Evolutionary conservation across 2,113 vertebrate species (phyloP).

Genomic region (Miniopterus natalensis): DNA sequence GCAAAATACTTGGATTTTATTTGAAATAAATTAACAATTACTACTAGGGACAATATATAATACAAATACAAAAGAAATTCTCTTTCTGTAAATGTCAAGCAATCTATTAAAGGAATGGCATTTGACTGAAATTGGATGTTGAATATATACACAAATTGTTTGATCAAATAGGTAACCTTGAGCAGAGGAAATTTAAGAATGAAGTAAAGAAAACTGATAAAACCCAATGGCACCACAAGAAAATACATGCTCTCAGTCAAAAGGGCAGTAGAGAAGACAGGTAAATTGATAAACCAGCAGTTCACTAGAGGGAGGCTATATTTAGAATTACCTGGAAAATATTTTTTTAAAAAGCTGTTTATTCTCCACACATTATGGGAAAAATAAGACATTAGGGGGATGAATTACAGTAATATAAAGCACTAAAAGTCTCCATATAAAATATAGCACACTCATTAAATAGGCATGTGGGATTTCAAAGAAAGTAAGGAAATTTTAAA

Average conservation of each 20-base stretch:
- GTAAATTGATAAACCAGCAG: background rate
- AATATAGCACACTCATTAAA: background rate
- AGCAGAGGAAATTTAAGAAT: background rate
- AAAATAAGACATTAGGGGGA: background rate
- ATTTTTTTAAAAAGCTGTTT: background rate
- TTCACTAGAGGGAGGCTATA: background rate
- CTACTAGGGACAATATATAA: background rate
- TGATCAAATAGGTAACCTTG: background rate
- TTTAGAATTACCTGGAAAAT: background rate
- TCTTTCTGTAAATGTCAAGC: background rate
- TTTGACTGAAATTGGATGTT: background rate
- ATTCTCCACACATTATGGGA: background rate
- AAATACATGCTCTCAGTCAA: background rate
- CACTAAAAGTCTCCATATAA: background rate
- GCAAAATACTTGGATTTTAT: background rate
- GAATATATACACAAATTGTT: background rate
- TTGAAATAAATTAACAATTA: background rate
- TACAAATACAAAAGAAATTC: background rate
- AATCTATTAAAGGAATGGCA: background rate
- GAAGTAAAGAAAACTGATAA: background rate
- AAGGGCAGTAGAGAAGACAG: background rate
- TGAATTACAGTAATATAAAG: background rate
- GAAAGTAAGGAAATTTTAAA: background rate
- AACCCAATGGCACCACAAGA: background rate
- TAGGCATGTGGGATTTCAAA: background rate